Percentiles rank a stretch among this genome's conserved stretches.
Conservation (phyloP, 2,888 invertebrate species). For the Strigamia maritima region DNA sequence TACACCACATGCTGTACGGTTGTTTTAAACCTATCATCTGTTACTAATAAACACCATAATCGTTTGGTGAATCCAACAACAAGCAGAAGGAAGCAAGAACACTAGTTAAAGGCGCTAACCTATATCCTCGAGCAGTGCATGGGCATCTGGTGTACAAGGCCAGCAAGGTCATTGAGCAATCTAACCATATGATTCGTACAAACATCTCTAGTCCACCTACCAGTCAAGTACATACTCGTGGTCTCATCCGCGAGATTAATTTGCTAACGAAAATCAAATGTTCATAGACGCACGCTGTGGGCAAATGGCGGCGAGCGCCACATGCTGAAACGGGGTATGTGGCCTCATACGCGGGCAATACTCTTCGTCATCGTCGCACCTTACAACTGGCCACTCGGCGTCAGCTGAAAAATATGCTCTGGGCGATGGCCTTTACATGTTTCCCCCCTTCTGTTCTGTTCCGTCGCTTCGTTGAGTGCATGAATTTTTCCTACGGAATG, state of each 20-base stretch:
- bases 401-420: conserved; percentile 8
- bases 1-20: neutral
- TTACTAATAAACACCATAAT: conserved; percentile 1
- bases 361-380: conserved; percentile 26
- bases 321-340: conserved; percentile 25
- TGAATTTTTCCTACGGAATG: neutral
- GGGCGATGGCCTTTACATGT: conserved; percentile 31
- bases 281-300: neutral
- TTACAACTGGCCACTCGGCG: conserved; percentile 15
- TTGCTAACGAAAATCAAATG: neutral
- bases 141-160: conserved; percentile 27
- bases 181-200: neutral
- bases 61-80: neutral
- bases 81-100: conserved; percentile 30
- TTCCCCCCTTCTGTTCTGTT: conserved; percentile 18
- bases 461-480: conserved; percentile 17
- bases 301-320: conserved; percentile 23
- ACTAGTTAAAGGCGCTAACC: conserved; percentile 8
- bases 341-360: conserved; percentile 28
- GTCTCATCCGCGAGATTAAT: neutral
- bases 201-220: conserved; percentile 21
- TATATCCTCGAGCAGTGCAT: conserved; percentile 24
- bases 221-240: conserved; percentile 5
- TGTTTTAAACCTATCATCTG: neutral
- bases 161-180: conserved; percentile 27